These are phyloP conservation scores for Ennomos quercinarius DNA, from an alignment of 2,888 invertebrate species.

Conservation along the genomic window DNA sequence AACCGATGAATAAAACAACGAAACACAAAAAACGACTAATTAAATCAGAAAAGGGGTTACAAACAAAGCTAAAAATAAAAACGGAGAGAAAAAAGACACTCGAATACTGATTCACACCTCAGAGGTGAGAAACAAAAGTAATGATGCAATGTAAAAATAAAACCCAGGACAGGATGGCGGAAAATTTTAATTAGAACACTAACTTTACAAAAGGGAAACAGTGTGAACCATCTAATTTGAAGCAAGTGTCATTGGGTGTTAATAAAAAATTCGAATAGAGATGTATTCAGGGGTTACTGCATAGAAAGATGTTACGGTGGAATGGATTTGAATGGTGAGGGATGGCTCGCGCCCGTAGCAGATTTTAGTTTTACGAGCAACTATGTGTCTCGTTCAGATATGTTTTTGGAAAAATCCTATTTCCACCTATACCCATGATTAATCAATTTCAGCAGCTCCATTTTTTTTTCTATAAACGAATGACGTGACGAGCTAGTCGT, in stretches of 20 bases:
- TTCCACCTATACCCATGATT: no score
- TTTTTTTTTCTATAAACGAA: no score
- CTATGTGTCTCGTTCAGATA: constrained; percentile 32
- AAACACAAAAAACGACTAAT: constrained; percentile 55
- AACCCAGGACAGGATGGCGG: constrained; percentile 61
- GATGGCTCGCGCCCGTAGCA: constrained; percentile 38
- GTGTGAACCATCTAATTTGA: constrained; percentile 76
- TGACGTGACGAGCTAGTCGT: no score
- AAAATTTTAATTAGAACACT: constrained; percentile 82
- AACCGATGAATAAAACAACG: constrained; percentile 42
- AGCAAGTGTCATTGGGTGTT: constrained; percentile 67
- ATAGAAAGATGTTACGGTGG: constrained; percentile 67
- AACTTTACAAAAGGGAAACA: constrained; percentile 66
- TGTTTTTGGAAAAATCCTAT: no score
- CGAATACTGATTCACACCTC: constrained; percentile 74
- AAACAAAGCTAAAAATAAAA: constrained; percentile 58
- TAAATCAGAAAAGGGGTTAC: constrained; percentile 62
- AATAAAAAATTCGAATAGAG: constrained; percentile 57
- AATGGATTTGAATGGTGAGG: constrained; percentile 60
- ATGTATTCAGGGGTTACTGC: constrained; percentile 60
- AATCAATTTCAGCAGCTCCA: no score
- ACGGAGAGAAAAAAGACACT: constrained; percentile 60
- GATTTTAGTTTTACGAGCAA: constrained; percentile 38
- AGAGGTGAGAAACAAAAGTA: constrained; percentile 79
- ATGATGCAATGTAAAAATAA: constrained; percentile 59